Evolutionary conservation across 2,113 vertebrate genomes (phyloP).

Genomic region (Stigmatopora argus): DNA sequence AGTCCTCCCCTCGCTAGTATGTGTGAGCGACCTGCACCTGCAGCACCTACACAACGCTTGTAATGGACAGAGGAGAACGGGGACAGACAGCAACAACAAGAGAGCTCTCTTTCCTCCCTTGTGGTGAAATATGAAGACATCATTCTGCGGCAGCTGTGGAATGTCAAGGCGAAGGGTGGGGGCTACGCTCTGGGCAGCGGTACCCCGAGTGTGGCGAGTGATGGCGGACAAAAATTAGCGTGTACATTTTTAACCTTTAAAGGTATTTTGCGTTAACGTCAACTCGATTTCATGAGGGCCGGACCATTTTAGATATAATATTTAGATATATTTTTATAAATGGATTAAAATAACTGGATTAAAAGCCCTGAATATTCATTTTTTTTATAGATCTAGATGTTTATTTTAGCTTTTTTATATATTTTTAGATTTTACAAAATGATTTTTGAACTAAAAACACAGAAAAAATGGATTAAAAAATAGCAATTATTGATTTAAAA

Average conservation of each 20-base stretch:
- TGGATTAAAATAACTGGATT: too few species aligned
- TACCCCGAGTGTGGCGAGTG: conserved; percentile 6
- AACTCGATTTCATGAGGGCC: too few species aligned
- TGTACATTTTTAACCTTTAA: background rate
- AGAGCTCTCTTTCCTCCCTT: conserved; percentile 1
- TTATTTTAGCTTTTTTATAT: too few species aligned
- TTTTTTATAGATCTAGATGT: too few species aligned
- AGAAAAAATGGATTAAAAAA: too few species aligned
- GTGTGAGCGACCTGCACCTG: conserved; percentile 25
- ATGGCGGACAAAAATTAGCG: background rate
- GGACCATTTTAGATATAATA: too few species aligned
- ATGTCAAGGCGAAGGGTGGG: conserved; percentile 53
- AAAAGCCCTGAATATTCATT: too few species aligned
- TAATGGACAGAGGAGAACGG: conserved; percentile 32
- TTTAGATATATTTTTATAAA: too few species aligned
- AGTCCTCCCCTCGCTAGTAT: conserved; percentile 43
- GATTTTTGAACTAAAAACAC: too few species aligned
- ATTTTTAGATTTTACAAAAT: too few species aligned
- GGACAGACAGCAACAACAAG: conserved; percentile 31
- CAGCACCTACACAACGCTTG: conserved; percentile 27
- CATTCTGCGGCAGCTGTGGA: conserved; percentile 47
- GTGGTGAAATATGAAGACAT: conserved; percentile 52
- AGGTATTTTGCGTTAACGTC: too few species aligned
- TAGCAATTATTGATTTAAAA: too few species aligned
- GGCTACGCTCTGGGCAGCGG: conserved; percentile 14